Conservation (phyloP, 2,797 vertebrate genomes). For the Schizopygopsis pylzovi region DNA sequence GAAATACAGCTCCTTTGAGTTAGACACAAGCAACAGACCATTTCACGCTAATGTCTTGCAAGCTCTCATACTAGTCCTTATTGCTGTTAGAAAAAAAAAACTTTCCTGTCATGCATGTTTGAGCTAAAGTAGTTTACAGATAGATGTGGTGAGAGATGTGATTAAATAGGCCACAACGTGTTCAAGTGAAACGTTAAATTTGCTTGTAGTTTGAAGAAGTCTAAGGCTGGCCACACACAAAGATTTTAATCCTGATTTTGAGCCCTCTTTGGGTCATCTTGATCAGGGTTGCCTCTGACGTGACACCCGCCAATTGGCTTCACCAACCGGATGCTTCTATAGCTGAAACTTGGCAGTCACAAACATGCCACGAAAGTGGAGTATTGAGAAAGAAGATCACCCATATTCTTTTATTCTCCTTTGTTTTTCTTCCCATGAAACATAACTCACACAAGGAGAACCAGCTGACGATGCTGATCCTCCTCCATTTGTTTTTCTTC, state of each 20-base stretch:
- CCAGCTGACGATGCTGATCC: too few relatives aligned
- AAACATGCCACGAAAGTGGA: background rate
- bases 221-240: background rate
- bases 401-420: background rate
- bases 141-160: conserved; percentile 26
- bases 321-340: background rate
- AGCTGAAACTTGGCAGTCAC: background rate
- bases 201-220: conserved; percentile 1
- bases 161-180: conserved; percentile 8
- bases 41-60: conserved; percentile 59
- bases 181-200: conserved; percentile 28
- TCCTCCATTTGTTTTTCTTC: too few relatives aligned
- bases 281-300: background rate
- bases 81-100: conserved; percentile 22
- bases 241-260: background rate
- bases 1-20: conserved; percentile 51
- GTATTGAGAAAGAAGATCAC: background rate
- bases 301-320: background rate
- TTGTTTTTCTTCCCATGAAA: background rate
- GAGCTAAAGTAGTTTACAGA: conserved; percentile 34
- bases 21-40: conserved; percentile 41
- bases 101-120: conserved; percentile 17
- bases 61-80: conserved; percentile 23
- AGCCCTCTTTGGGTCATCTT: background rate
- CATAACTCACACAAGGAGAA: too few relatives aligned